Evolutionary conservation across 2,113 vertebrate genomes (phyloP), one percentile per base, ranked within the genome.

Genomic region (Oncorhynchus clarkii): DNA sequence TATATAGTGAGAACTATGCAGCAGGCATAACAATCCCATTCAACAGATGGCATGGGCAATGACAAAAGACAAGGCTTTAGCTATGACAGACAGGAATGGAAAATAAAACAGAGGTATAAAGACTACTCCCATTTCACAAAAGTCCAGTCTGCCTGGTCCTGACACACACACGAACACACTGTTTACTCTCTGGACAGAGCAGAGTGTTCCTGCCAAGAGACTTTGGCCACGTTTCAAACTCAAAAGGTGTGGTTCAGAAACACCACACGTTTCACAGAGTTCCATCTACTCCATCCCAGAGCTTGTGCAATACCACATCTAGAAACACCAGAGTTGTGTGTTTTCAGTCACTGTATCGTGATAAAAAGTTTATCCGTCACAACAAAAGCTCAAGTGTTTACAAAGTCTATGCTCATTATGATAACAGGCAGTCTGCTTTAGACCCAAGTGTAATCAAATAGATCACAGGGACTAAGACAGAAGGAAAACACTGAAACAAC

Each of bases 141-240:
- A 66, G 60, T 22, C 64, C 29, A 62, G 70, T 76, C 62, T 66
- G 24, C 20, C 54, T 57, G 54, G 13, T 20, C 48, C 39, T 45
- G 39, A 57, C 54, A 57, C 54, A 20, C 54, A 20, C 54, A 20
- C 54, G 18, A 57, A 16, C 54, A 57, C 54, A 20, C 54, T 4
- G 14, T 57, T 7, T 79, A 67, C 75, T 45, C 39, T 45, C 39
- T 81, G 34, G 66, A 67, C 49, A 57, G 48, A 11, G 26, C 70
- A n/a, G 57, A 26, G 45, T 5, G 74, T 24, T 20, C 24, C 68
- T 66, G 75, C 84, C 68, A 82, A 67, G 69, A 20, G 70, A 71
- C 24, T 22, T 74, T 73, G 64, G 72, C 81, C 79, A 73, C 71
- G 73, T 82, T 73, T 74, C 72, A 79, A 78, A 67, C 39, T 66